A percentile compares a stretch with the other conserved stretches of the same genome.
Evolutionary conservation across 2,888 invertebrate species (phyloP).

Genomic region (Aporophyla nigra): DNA sequence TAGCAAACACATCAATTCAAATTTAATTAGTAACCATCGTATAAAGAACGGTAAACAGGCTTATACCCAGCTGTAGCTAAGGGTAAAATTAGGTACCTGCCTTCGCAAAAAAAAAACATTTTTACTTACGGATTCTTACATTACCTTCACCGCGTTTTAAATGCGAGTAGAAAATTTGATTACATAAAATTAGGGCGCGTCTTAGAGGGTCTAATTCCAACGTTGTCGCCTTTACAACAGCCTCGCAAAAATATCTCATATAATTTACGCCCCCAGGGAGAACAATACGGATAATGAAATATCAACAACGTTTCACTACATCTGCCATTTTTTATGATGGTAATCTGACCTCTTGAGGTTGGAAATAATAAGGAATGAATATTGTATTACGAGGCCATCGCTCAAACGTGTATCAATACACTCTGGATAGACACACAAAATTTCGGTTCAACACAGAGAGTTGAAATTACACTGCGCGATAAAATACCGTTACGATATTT

Average conservation of each 20-base stretch:
- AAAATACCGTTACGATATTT: no score
- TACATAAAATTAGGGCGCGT: constrained; percentile 79
- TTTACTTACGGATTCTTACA: constrained; percentile 50
- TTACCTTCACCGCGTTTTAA: constrained; percentile 73
- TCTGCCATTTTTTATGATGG: constrained; percentile 63
- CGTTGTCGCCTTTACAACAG: constrained; percentile 79
- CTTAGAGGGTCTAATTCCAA: constrained; percentile 80
- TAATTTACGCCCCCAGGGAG: constrained; percentile 76
- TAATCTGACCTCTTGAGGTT: constrained; percentile 46
- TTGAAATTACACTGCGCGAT: no score
- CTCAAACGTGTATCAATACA: constrained; percentile 17
- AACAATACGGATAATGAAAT: constrained; percentile 83
- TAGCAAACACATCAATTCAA: constrained; percentile 29
- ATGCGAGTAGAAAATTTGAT: constrained; percentile 81
- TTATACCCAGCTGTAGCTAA: constrained; percentile 35
- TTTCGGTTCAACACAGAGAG: no score
- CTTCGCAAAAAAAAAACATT: constrained; percentile 30
- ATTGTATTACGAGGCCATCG: constrained; percentile 45
- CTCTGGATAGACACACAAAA: background rate
- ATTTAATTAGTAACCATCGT: constrained; percentile 34
- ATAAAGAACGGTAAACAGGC: constrained; percentile 14
- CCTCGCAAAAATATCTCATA: constrained; percentile 79
- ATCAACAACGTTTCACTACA: constrained; percentile 77
- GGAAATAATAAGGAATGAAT: constrained; percentile 45
- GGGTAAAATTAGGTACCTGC: constrained; percentile 5